phyloP scores from a whole-genome alignment of 2,888 invertebrate species.

The Synergus japonicus region DNA sequence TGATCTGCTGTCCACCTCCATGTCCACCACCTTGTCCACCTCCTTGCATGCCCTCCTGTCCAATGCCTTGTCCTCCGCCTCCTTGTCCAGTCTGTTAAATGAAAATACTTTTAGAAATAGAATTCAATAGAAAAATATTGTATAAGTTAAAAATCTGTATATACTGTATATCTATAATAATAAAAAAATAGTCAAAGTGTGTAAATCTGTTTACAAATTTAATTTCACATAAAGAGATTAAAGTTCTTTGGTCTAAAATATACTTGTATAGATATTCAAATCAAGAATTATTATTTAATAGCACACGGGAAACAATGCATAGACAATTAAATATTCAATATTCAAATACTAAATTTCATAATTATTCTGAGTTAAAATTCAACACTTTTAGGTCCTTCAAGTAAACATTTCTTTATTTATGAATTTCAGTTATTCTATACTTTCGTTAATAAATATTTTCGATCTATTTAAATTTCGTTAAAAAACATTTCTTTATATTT shows the following conservation, averaged over 20 bases:
- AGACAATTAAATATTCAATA: no score
- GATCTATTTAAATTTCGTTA: no score
- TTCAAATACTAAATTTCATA: no score
- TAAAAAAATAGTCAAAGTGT: not conserved
- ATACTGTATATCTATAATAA: not conserved
- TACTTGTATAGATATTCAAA: not conserved
- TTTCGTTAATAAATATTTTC: no score
- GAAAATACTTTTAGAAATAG: not conserved
- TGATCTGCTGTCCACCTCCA: conserved; percentile 42
- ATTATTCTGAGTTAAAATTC: no score
- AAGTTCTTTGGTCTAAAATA: not conserved
- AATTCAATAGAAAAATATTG: not conserved
- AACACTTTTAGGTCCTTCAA: no score
- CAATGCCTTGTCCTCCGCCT: not conserved
- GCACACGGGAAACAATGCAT: no score
- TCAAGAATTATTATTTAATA: not conserved
- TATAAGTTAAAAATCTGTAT: not conserved
- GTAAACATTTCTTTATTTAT: no score
- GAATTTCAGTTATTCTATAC: no score
- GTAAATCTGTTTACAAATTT: not conserved
- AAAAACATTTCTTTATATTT: no score
- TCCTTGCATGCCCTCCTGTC: not conserved
- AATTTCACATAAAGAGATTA: not conserved
- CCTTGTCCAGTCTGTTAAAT: conserved; percentile 5
- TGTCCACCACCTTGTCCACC: conserved; percentile 16